Base-by-base conservation (phyloP, 1,140 invertebrate genomes). In the Chironomus tepperi region DNA sequence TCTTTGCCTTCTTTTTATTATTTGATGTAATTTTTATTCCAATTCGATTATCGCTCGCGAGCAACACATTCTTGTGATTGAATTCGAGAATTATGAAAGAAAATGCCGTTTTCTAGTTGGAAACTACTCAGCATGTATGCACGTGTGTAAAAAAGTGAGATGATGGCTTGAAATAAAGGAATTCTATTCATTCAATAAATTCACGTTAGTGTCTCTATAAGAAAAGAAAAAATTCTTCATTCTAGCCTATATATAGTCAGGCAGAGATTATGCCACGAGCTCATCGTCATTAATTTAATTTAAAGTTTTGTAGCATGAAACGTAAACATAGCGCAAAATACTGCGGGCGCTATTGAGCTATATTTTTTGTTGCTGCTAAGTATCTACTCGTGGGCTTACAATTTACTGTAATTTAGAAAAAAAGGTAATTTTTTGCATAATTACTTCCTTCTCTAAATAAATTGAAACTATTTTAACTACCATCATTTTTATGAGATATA, bases 341-440 rank as follows among this genome's bases (percentile, higher is more conserved):
- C 47, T 57, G 47, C 47, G 47, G 47, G 47, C 47, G n/a, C 12
- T 57, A n/a, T 15, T 12, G n/a, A 57, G n/a, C 47, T 57, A 57
- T 57, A 5, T 34, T 57, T 57, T n/a, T n/a, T n/a, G n/a, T n/a
- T n/a, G n/a, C n/a, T 57, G 47, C 47, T 57, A 57, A 57, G n/a
- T 57, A 57, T 57, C 12, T n/a, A 57, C 24, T 34, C 24, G 24
- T 34, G 24, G 24, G 24, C 24, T 34, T 34, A 34, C 47, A n/a
- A 57, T 57, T 57, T 57, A 57, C 47, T n/a, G 47, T 57, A 57
- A 57, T 57, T 57, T 57, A 57, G 43, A 57, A n/a, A 12, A 57
- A n/a, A 57, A 57, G 47, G 47, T n/a, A 57, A 57, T 15, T 57
- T 57, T 57, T 57, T 57, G 47, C 47, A 57, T 57, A 57, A 57